Base-by-base conservation (phyloP, 1,140 invertebrate genomes). In the Trachelipus rathkii region DNA sequence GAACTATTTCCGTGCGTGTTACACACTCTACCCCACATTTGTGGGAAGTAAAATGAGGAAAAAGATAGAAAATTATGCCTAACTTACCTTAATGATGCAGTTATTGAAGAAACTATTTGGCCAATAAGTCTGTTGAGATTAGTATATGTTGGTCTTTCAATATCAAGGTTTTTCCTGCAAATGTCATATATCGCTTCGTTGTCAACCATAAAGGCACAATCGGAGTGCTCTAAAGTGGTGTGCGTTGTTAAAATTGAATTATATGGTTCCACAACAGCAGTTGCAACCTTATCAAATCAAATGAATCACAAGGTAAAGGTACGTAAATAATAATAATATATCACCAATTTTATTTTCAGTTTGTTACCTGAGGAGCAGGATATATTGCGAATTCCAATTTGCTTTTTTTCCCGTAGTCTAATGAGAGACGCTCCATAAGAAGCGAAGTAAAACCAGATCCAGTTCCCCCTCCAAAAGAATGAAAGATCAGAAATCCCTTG, bases 181-280 rank as follows among this genome's bases (percentile, higher is more conserved):
- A 96, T 95, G 84, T 95, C 93, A 82, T 95, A 95, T 83, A 95
- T 95, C 79, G 93, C 82, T 84, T 95, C 93, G 84, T 94, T 92
- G 86, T 94, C 92, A 24, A 94, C 82, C 91, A 94, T 87, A 84
- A 95, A 93, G 19, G 91, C 90, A 84, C 91, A 92, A 85, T 92
- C 91, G 0, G 90, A 92, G 84, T 93, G 91, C 43, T 24, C 71
- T 3, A 75, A 68, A 86, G 76, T 75, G n/a, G 77, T 79, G 45
- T 79, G 78, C 19, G 77, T 79, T 13, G 78, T 79, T 44, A 79
- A 45, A 77, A 79, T 79, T 0, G 79, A 81, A 53, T 79, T 86
- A 75, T 87, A 83, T 82, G 9, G 83, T 83, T 72, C 75, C 53
- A 72, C 76, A 13, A 82, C 80, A 19, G 80, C 81, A 45, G 77